Percentiles rank a stretch among this genome's conserved stretches.
Conservation (phyloP, 2,888 invertebrate species). For the Julus scanicus region DNA sequence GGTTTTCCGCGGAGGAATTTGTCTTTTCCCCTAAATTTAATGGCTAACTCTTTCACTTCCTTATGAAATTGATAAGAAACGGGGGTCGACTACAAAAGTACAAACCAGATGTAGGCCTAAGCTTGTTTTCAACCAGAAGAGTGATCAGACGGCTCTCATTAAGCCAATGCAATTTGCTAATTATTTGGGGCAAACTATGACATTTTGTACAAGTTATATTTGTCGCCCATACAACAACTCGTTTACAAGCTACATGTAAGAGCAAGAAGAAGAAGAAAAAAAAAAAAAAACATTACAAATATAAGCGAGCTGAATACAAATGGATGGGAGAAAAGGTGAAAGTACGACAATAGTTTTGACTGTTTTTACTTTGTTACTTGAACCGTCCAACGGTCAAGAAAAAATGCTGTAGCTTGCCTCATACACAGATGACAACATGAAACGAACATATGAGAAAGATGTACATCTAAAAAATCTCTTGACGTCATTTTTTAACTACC, state of each 20-base stretch:
- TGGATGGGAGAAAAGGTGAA: conserved; percentile 35
- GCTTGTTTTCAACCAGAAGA: neutral
- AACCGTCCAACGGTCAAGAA: neutral
- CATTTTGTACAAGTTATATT: conserved; percentile 16
- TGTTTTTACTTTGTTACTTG: conserved; percentile 26
- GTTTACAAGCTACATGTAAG: neutral
- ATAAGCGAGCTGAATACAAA: conserved; percentile 11
- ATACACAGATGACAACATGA: neutral
- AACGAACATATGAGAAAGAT: neutral
- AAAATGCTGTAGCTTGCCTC: neutral
- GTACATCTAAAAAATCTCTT: neutral
- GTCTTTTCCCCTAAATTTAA: conserved; percentile 33
- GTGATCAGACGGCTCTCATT: neutral
- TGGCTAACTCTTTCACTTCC: conserved; percentile 33
- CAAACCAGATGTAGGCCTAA: neutral
- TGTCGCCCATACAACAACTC: neutral
- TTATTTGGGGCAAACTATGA: conserved; percentile 33
- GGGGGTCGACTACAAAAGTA: neutral
- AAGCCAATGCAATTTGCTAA: neutral
- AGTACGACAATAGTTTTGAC: conserved; percentile 34
- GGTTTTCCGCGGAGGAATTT: neutral
- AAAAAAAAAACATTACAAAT: neutral
- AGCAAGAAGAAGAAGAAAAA: neutral
- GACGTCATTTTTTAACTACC: neutral
- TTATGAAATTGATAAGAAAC: conserved; percentile 33